Evolutionary conservation across 1,140 invertebrate species (phyloP), one percentile per base, ranked within the genome.

Genomic region (Microvelia longipes): DNA sequence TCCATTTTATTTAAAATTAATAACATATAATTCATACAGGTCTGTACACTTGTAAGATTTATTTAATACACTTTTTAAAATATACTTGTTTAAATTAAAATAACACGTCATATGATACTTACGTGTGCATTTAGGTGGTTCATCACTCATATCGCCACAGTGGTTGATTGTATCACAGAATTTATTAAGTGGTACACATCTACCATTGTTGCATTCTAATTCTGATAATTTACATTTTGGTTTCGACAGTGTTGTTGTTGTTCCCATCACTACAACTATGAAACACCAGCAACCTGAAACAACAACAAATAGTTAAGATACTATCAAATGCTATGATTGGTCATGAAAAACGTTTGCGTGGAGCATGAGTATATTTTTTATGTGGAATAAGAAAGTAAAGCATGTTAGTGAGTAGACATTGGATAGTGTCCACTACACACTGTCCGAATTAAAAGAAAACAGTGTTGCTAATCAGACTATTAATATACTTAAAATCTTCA

Each of bases 91-190:
- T n/a, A n/a, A n/a, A n/a, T n/a, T n/a, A n/a, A n/a, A n/a, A n/a
- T n/a, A n/a, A n/a, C n/a, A n/a, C n/a, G n/a, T n/a, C n/a, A n/a
- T n/a, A n/a, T n/a, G n/a, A n/a, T n/a, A 90, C 91, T 91, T 80
- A 94, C 92, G 89, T 79, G 91, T 90, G 77, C 92, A 94, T 78
- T 88, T 88, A 75, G 89, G 83, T 29, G 89, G 87, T 78, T 94
- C 92, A 78, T 94, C 91, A 61, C 87, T 90, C 29, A 85, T 85
- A 77, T 94, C 92, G 0, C 89, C 89, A 75, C 92, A 94, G 77
- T 94, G 90, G 79, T 93, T 88, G 71, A 85, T 82, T 73, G 87
- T 87, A 78, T 94, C 90, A 81, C 92, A 94, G 79, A 86, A 91
- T 77, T 87, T 85, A 80, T 90, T 91, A 68, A 90, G 83, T 68